Percentiles rank a stretch among this genome's conserved stretches.
phyloP scores from a whole-genome alignment of 2,888 invertebrate species.

The Epinotia brunnichana region DNA sequence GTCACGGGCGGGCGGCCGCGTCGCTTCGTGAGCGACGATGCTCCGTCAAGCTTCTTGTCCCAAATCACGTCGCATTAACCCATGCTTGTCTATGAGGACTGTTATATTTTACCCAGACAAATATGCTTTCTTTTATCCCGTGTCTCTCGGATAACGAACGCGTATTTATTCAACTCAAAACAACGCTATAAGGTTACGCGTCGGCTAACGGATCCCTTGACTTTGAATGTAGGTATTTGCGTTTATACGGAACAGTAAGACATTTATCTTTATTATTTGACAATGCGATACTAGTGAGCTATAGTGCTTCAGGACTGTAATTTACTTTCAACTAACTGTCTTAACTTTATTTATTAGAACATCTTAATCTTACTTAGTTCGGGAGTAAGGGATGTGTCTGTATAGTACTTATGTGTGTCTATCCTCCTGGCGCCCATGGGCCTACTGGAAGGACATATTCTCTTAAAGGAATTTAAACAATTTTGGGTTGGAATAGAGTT shows the following conservation, averaged over 20 bases:
- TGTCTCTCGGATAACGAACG: constrained; percentile 29
- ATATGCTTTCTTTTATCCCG: constrained; percentile 41
- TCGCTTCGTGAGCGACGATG: constrained; percentile 54
- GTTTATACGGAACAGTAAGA: neutral
- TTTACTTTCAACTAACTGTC: neutral
- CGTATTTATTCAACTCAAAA: constrained; percentile 35
- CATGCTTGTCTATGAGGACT: constrained; percentile 55
- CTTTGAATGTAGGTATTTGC: neutral
- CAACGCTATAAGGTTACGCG: constrained; percentile 20
- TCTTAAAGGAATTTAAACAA: too few species aligned
- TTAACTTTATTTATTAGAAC: neutral
- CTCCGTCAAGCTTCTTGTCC: constrained; percentile 64
- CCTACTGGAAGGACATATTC: too few species aligned
- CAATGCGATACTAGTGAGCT: neutral
- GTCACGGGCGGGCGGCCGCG: constrained; percentile 60
- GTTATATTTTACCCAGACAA: constrained; percentile 46
- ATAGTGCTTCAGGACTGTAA: neutral
- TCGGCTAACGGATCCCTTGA: neutral
- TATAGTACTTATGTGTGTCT: too few species aligned
- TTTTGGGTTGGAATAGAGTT: too few species aligned
- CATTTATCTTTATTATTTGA: constrained; percentile 1
- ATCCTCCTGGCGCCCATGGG: too few species aligned
- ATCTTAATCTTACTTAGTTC: constrained; percentile 4
- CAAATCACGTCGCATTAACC: constrained; percentile 66
- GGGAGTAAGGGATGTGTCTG: neutral